These are phyloP conservation scores for Rallus limicola DNA, from an alignment of 2,113 vertebrate genomes.

Conservation along the genomic window DNA sequence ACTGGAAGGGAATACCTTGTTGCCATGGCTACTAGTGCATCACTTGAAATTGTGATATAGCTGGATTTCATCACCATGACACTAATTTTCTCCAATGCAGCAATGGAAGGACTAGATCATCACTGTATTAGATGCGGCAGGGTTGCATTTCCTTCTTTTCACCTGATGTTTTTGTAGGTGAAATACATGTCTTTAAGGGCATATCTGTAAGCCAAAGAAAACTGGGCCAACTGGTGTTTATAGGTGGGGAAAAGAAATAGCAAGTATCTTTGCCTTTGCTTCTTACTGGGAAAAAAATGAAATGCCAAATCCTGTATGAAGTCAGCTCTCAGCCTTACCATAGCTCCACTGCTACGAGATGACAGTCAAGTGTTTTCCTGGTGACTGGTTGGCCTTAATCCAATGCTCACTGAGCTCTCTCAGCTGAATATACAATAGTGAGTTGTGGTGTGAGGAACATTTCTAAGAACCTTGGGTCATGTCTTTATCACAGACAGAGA, in stretches of 20 bases:
- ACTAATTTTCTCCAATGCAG: slow-evolving; percentile 31
- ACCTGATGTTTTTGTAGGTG: not conserved
- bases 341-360: not conserved
- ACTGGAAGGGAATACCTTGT: slow-evolving; percentile 52
- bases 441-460: not conserved
- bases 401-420: not conserved
- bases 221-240: not conserved
- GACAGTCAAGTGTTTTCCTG: not conserved
- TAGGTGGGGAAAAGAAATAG: not conserved
- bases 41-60: slow-evolving; percentile 22
- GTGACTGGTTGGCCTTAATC: not conserved
- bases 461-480: not conserved
- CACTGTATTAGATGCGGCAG: not conserved
- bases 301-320: not conserved
- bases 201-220: not conserved
- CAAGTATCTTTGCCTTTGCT: not conserved
- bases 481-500: not conserved
- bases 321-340: not conserved
- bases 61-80: slow-evolving; percentile 47
- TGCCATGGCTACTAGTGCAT: slow-evolving; percentile 35
- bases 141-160: not conserved
- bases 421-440: not conserved
- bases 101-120: not conserved
- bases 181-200: not conserved
- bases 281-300: not conserved